Conservation (phyloP, 2,888 invertebrate species). For the Ariolimax columbianus region DNA sequence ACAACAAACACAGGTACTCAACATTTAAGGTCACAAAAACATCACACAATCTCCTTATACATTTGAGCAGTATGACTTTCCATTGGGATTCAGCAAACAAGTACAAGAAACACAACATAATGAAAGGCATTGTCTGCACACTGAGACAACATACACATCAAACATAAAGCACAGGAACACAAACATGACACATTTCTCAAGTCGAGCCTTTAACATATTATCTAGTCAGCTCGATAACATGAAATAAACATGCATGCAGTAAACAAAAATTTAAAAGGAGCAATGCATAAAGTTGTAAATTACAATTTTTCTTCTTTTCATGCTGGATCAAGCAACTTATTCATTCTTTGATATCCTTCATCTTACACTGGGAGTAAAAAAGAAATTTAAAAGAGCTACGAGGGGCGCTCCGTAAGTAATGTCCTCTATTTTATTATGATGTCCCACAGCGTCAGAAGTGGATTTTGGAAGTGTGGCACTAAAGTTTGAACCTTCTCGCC, state of each 20-base stretch:
- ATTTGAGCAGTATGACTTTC: not conserved
- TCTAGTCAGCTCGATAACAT: not conserved
- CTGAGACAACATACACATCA: not conserved
- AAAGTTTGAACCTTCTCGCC: too few species aligned
- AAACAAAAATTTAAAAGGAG: not conserved
- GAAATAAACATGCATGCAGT: constrained; percentile 7
- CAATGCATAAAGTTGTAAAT: too few species aligned
- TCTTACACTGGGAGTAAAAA: too few species aligned
- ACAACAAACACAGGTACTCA: not conserved
- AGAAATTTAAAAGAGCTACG: too few species aligned
- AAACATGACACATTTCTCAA: not conserved
- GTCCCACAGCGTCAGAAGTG: too few species aligned
- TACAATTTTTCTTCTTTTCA: too few species aligned
- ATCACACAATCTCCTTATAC: not conserved
- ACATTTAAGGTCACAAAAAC: not conserved
- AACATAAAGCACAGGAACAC: not conserved
- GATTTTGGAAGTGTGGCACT: too few species aligned
- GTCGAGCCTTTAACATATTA: not conserved
- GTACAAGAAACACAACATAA: not conserved
- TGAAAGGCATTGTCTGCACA: not conserved
- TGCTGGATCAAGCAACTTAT: too few species aligned
- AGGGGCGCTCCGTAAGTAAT: too few species aligned
- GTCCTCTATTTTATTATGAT: too few species aligned
- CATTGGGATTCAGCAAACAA: not conserved
- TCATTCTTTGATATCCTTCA: too few species aligned